phyloP scores from a whole-genome alignment of 2,888 invertebrate species.

The Athalia cordata region DNA sequence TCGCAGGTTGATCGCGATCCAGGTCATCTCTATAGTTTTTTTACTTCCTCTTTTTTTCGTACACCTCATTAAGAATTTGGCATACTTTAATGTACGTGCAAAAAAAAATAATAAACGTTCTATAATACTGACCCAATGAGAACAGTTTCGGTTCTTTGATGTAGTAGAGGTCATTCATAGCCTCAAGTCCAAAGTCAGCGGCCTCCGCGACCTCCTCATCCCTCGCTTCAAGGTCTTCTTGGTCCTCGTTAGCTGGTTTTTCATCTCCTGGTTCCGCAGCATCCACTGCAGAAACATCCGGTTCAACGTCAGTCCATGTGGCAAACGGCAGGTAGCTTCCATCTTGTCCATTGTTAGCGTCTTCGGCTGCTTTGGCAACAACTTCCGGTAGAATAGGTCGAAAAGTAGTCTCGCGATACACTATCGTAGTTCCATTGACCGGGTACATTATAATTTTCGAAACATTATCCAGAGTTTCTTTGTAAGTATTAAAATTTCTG shows the following conservation, averaged over 20 bases:
- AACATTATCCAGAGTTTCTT: slow-evolving; percentile 5
- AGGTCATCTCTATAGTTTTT: no score
- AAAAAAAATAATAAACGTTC: not conserved
- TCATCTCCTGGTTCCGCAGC: not conserved
- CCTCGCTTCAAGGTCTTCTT: slow-evolving; percentile 48
- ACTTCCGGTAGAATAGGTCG: slow-evolving; percentile 28
- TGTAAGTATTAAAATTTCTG: slow-evolving; percentile 13
- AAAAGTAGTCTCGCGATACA: slow-evolving; percentile 40
- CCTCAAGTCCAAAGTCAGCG: slow-evolving; percentile 80
- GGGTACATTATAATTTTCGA: slow-evolving; percentile 32
- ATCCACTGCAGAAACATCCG: not conserved
- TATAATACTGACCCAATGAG: slow-evolving; percentile 76
- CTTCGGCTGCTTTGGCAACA: slow-evolving; percentile 5
- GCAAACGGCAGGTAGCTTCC: slow-evolving; percentile 33
- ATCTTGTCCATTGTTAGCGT: slow-evolving; percentile 16
- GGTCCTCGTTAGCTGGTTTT: slow-evolving; percentile 19
- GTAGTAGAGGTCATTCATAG: slow-evolving; percentile 80
- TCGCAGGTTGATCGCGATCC: no score
- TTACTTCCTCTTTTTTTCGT: not conserved
- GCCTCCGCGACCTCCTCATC: slow-evolving; percentile 79
- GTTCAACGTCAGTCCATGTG: slow-evolving; percentile 2
- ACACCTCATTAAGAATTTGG: not conserved
- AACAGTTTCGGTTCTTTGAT: slow-evolving; percentile 78
- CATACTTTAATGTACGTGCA: not conserved
- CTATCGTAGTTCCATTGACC: slow-evolving; percentile 36